phyloP scores from a whole-genome alignment of 2,888 invertebrate genomes.

The Chaitophorus viminalis region DNA sequence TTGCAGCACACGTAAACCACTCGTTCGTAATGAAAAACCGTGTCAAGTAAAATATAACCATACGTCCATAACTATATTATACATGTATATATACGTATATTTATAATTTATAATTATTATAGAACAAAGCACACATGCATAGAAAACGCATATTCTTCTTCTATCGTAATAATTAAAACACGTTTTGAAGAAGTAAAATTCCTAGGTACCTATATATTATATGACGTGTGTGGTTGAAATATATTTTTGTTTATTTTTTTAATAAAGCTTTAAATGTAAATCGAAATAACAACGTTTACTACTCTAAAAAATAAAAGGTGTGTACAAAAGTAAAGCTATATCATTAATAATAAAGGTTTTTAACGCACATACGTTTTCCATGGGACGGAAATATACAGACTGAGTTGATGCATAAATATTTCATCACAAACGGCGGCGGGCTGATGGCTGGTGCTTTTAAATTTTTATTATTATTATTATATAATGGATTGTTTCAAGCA shows the following conservation, averaged over 20 bases:
- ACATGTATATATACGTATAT: neutral
- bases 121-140: neutral
- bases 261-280: neutral
- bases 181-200: neutral
- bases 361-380: neutral
- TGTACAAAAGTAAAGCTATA: neutral
- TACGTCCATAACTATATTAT: no score
- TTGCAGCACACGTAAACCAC: neutral
- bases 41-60: slow-evolving; percentile 9
- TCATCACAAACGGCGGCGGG: slow-evolving; percentile 13
- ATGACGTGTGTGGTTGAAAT: neutral
- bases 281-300: neutral
- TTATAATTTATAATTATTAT: neutral
- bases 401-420: slow-evolving; percentile 8
- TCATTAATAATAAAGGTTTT: slow-evolving; percentile 6
- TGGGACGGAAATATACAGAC: neutral
- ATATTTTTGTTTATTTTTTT: neutral
- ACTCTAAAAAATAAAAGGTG: slow-evolving; percentile 6
- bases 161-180: neutral
- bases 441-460: neutral
- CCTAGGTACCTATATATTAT: neutral
- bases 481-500: neutral
- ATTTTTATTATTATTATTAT: neutral
- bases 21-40: slow-evolving; percentile 21
- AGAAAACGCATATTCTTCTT: neutral